Evolutionary conservation across 1,140 invertebrate genomes (phyloP), one percentile per base, ranked within the genome.

Genomic region (Caenorhabditis latens): DNA sequence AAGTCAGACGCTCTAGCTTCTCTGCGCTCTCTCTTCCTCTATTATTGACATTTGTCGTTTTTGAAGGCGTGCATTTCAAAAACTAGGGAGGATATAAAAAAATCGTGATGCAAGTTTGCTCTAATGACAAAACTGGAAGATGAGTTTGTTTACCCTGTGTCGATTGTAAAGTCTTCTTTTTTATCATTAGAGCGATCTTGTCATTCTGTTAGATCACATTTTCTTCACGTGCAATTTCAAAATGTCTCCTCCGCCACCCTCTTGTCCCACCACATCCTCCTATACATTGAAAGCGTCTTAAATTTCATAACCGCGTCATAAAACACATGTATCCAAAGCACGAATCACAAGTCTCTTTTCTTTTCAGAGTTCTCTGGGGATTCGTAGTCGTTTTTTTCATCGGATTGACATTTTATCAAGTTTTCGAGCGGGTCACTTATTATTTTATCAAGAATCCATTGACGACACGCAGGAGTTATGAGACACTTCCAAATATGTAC

Each of bases 361-460:
- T 67, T 85, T 88, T 79, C 57, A 88, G 90, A 46, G 21, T 85
- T 19, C 50, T 90, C 4, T 90, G 90, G 90, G 89, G 84, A 55
- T 65, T 90, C 14, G n/a, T 90, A 21, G 65, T 90, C 9, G 43
- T 88, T 21, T 90, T 90, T 61, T 90, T 90, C 57, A 55, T 90
- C 21, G 84, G 84, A n/a, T 43, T 90, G 40, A 90, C 90, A 63
- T 84, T 90, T 79, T 90, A 90, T 89, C 90, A 90, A 83, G 90
- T 90, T 32, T 86, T 65, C 83, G 89, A 90, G 86, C 90, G 90
- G 46, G 89, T 90, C 48, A 84, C 63, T 8, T 90, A 90, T 82
- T 90, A 90, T 50, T 90, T 90, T 42, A 89, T 90, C 67, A 87
- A 67, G 42, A 90, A 90, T 83, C 90, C 90, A 55, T 71, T 90